Evolutionary conservation across 2,888 invertebrate genomes (phyloP).

Genomic region (Lasioglossum figueresi): DNA sequence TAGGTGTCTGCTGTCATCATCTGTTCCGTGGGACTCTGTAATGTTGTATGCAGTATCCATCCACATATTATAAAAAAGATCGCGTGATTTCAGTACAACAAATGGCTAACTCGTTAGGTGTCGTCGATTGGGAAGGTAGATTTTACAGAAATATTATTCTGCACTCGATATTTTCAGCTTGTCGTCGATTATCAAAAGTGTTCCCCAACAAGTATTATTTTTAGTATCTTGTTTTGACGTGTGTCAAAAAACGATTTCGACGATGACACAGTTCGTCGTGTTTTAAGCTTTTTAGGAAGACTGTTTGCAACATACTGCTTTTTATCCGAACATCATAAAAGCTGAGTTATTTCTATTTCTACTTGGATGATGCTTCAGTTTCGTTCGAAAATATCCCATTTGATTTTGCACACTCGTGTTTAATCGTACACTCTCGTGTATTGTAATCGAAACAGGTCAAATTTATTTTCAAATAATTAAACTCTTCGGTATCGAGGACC

Average conservation of each 20-base stretch:
- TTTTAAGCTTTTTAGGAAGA: neutral
- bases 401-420: neutral
- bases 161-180: neutral
- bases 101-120: conserved; percentile 76
- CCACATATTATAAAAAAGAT: conserved; percentile 25
- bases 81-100: conserved; percentile 57
- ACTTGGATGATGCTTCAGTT: neutral
- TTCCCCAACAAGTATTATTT: conserved; percentile 27
- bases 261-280: neutral
- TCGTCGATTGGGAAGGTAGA: conserved; percentile 79
- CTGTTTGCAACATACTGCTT: too few relatives aligned
- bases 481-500: neutral
- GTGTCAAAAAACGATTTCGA: conserved; percentile 30
- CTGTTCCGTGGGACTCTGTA: conserved; percentile 47
- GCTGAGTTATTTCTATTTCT: neutral
- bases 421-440: neutral
- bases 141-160: conserved; percentile 32
- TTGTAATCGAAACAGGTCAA: neutral
- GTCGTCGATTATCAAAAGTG: neutral
- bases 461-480: neutral
- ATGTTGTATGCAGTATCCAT: conserved; percentile 39
- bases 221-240: conserved; percentile 49
- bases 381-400: neutral
- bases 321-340: neutral
- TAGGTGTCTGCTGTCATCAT: conserved; percentile 48